These are phyloP conservation scores for Magallana gigas DNA, from an alignment of 1,140 invertebrate species.

Conservation along the genomic window DNA sequence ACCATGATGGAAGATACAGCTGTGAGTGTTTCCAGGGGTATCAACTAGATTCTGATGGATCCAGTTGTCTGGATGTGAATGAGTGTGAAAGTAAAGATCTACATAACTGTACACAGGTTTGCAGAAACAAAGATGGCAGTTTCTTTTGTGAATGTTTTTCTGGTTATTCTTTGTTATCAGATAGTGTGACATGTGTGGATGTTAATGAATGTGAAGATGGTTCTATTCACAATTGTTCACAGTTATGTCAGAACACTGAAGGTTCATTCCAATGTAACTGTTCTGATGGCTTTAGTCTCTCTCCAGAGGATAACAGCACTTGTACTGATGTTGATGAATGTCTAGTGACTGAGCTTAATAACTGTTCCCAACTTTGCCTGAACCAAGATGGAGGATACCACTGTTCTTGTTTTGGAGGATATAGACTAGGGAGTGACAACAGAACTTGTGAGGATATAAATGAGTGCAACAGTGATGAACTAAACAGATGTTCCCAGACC, in stretches of 20 bases:
- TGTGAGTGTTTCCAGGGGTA: slow-evolving; percentile 33
- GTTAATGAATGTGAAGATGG: background rate
- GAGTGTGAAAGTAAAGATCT: background rate
- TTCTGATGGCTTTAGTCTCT: background rate
- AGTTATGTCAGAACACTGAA: background rate
- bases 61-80: slow-evolving; percentile 4
- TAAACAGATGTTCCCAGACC: background rate
- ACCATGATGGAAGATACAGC: slow-evolving; percentile 15
- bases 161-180: background rate
- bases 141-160: slow-evolving; percentile 22
- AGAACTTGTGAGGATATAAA: background rate
- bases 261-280: background rate
- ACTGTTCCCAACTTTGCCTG: slow-evolving; percentile 9
- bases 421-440: background rate
- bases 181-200: background rate
- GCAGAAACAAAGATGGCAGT: slow-evolving; percentile 25
- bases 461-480: background rate
- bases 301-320: background rate
- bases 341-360: background rate
- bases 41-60: background rate
- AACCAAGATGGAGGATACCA: background rate
- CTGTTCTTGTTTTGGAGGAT: background rate
- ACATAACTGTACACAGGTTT: slow-evolving; percentile 3
- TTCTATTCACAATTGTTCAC: background rate
- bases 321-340: slow-evolving; percentile 38